phyloP scores from a whole-genome alignment of 2,113 vertebrate species.

The Oryctolagus cuniculus region mOryCun1.1 NC_091450.1:50219001-50219500 shows the following conservation, averaged over 20 bases:
- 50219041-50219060: background rate
- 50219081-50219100: background rate
- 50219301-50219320: background rate
- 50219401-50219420: background rate
- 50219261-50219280: background rate
- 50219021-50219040: background rate
- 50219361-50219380: background rate
- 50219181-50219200: fast-evolving
- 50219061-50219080: background rate
- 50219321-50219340: background rate
- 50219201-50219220: background rate
- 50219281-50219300: too few species aligned
- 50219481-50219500: too few species aligned
- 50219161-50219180: background rate
- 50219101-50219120: background rate
- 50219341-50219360: background rate
- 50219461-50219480: background rate
- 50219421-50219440: too few species aligned
- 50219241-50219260: background rate
- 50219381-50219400: background rate
- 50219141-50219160: background rate
- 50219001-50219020: background rate
- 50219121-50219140: background rate
- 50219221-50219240: too few species aligned
- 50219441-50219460: background rate